phyloP scores from a whole-genome alignment of 1,140 invertebrate genomes.

The Marisa cornuarietis region DNA sequence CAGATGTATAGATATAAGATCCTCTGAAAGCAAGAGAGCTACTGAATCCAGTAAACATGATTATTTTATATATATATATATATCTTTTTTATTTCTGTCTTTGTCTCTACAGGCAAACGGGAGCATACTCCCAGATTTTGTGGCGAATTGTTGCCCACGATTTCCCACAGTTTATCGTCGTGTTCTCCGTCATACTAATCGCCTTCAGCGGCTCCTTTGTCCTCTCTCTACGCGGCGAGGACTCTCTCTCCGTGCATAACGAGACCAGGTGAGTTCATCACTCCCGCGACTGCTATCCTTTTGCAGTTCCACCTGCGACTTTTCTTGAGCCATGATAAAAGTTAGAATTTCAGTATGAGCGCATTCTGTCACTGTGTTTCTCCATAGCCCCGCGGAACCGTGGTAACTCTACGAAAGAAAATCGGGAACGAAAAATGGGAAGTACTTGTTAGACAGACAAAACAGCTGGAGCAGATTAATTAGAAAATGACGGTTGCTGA shows the following conservation, averaged over 20 bases:
- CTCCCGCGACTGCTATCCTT: too few species aligned
- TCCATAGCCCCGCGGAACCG: too few species aligned
- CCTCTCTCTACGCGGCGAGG: constrained; percentile 45
- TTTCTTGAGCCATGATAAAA: too few species aligned
- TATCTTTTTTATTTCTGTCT: background rate
- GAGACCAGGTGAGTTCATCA: constrained; percentile 38
- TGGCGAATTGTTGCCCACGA: constrained; percentile 50
- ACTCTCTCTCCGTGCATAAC: constrained; percentile 32
- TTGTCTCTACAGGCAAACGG: constrained; percentile 44
- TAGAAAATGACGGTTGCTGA: too few species aligned
- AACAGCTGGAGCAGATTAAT: too few species aligned
- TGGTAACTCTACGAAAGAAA: too few species aligned
- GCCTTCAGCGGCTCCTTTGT: constrained; percentile 52
- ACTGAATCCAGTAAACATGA: background rate
- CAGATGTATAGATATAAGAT: background rate
- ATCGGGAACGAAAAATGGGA: too few species aligned
- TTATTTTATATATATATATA: too few species aligned
- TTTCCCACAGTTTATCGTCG: constrained; percentile 48
- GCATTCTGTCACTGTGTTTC: too few species aligned
- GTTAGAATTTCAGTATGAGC: too few species aligned
- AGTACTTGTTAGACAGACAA: too few species aligned
- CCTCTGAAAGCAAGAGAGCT: background rate
- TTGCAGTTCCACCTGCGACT: too few species aligned
- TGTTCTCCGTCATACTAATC: constrained; percentile 49
- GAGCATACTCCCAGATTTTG: constrained; percentile 54